Conservation (phyloP, 1,140 invertebrate genomes). For the Oppia nitens region DNA sequence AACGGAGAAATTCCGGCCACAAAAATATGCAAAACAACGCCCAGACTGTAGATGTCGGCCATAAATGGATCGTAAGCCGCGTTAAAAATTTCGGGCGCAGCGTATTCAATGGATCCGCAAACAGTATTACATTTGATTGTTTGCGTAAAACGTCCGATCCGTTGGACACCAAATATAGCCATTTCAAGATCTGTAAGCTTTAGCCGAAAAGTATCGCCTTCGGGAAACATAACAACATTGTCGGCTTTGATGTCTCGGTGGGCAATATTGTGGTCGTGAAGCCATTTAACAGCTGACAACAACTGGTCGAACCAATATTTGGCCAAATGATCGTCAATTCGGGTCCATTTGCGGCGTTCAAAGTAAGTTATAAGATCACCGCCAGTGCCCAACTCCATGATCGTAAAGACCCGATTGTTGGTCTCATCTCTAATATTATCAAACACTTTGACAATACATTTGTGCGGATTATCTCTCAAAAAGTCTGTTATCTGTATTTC, state of each 20-base stretch:
- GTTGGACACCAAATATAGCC: background rate
- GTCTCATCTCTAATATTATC: background rate
- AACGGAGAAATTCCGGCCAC: background rate
- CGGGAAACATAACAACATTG: background rate
- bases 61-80: constrained; percentile 41
- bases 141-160: background rate
- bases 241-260: background rate
- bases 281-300: background rate
- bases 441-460: background rate
- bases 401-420: background rate
- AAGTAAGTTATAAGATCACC: background rate
- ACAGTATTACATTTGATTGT: constrained; percentile 34
- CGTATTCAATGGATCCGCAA: constrained; percentile 56
- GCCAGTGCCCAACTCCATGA: background rate
- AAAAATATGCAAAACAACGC: background rate
- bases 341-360: background rate
- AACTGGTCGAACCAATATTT: background rate
- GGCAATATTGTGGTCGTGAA: background rate
- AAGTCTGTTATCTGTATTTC: background rate
- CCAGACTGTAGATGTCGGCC: background rate
- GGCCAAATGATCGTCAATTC: background rate
- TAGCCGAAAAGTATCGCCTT: background rate
- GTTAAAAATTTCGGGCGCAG: constrained; percentile 49
- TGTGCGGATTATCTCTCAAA: background rate
- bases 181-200: background rate